phyloP scores from a whole-genome alignment of 2,888 invertebrate species.

The Girardia tigrina region DNA sequence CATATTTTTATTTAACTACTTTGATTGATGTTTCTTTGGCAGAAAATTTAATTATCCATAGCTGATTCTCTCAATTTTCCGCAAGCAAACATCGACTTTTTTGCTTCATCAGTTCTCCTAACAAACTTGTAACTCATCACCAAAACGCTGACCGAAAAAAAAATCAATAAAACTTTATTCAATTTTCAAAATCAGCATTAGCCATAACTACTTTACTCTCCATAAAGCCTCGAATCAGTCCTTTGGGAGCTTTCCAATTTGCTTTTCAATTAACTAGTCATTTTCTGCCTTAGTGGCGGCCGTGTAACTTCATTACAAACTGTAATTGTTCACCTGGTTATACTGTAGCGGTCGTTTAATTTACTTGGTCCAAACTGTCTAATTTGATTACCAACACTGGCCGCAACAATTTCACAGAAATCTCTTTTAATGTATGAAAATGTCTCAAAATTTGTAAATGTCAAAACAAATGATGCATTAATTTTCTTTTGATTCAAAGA shows the following conservation, averaged over 20 bases:
- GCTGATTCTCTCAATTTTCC: neutral
- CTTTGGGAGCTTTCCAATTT: neutral
- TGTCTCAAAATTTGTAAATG: neutral
- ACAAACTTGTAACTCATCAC: neutral
- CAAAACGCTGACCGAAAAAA: neutral
- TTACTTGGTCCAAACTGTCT: neutral
- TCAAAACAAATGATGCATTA: neutral
- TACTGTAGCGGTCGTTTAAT: neutral
- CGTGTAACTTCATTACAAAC: neutral
- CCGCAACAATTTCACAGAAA: neutral
- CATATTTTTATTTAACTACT: neutral
- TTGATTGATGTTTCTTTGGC: neutral
- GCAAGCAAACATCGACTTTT: neutral
- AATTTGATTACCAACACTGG: neutral
- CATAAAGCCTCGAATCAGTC: neutral
- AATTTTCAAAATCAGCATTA: neutral
- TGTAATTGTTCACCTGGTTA: neutral
- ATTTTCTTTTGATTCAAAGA: neutral
- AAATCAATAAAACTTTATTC: neutral
- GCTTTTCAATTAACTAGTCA: neutral
- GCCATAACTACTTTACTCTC: neutral
- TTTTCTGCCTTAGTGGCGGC: neutral
- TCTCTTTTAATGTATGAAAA: neutral
- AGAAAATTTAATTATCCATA: neutral
- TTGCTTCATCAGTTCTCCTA: neutral